Evolutionary conservation across 2,888 invertebrate species (phyloP).

Genomic region (Perithous albicinctus): DNA sequence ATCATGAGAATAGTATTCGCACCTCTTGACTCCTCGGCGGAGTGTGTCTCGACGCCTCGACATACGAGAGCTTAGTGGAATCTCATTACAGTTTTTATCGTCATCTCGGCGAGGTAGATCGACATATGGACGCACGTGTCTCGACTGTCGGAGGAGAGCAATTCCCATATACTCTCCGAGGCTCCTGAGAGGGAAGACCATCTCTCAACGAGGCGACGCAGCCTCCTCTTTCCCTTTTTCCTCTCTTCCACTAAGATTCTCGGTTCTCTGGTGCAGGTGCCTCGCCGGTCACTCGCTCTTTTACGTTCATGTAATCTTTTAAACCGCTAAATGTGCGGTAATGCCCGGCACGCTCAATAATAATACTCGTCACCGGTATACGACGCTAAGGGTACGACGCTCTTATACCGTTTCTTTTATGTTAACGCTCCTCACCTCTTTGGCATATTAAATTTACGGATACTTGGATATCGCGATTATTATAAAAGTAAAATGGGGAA

Average conservation of each 20-base stretch:
- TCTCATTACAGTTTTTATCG: constrained; percentile 48
- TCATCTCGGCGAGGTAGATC: constrained; percentile 32
- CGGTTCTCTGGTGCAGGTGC: no score
- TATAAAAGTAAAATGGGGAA: no score
- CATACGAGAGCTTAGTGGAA: constrained; percentile 24
- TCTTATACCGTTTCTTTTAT: background rate
- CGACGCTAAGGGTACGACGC: constrained; percentile 3
- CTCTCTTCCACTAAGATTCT: background rate
- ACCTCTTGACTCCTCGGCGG: constrained; percentile 10
- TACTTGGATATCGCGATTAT: no score
- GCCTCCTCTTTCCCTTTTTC: constrained; percentile 2
- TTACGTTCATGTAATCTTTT: constrained; percentile 43
- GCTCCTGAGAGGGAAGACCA: background rate
- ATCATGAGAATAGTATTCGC: constrained; percentile 49
- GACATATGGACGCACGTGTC: constrained; percentile 53
- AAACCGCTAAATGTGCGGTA: constrained; percentile 21
- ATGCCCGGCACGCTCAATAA: constrained; percentile 46
- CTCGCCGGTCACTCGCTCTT: constrained; percentile 39
- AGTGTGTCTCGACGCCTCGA: background rate
- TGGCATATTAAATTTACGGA: no score
- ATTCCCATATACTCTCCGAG: constrained; percentile 14
- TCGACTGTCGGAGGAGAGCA: constrained; percentile 25
- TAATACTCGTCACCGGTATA: constrained; percentile 35
- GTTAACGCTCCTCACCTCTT: no score
- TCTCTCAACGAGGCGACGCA: constrained; percentile 3